Base-by-base conservation (phyloP, 2,888 invertebrate genomes). In the Cephus nigrinus region DNA sequence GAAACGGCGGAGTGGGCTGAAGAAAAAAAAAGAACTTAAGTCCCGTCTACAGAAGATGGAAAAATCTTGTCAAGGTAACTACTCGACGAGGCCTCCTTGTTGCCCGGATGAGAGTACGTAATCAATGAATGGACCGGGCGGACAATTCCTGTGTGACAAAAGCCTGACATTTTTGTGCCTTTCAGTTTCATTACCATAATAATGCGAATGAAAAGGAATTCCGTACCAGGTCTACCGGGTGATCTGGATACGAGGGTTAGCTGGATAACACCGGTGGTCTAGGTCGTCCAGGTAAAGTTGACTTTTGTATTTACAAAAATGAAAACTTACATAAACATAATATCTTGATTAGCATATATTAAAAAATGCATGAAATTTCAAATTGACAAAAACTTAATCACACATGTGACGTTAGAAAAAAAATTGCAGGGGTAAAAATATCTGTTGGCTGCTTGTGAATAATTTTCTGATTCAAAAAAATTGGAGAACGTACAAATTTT, bases 161-260 rank as follows among this genome's bases (percentile, higher is more conserved):
- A 89, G 89, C 84, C 86, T 85, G 86, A 86, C 86, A 87, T 87
- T 88, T 88, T 89, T 85, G 84, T 88, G 86, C 90, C 87, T 88
- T 86, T 88, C 90, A 90, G 90, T 90, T 89, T 90, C 90, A 90
- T 90, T 90, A 90, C 88, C 88, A 88, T 89, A 90, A 90, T 90
- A 90, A 90, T 89, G 89, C 89, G 89, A 90, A 88, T 90, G 87
- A 90, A 89, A 90, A 87, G 86, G 86, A 88, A 89, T 90, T 90
- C 88, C 84, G 78, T 86, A 86, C 86, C 76, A 69, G 76, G 79
- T 83, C 79, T 79, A 31, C 71, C 71, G 71, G 33, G 71, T 31
- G 71, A 71, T 71, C 33, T 12, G 32, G 23, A 32, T 71, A 33
- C 12, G 30, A 55, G 71, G 33, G 71, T 12, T 71, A 31, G 71